Evolutionary conservation across 2,113 vertebrate species (phyloP).

Genomic region (Osmerus eperlanus): DNA sequence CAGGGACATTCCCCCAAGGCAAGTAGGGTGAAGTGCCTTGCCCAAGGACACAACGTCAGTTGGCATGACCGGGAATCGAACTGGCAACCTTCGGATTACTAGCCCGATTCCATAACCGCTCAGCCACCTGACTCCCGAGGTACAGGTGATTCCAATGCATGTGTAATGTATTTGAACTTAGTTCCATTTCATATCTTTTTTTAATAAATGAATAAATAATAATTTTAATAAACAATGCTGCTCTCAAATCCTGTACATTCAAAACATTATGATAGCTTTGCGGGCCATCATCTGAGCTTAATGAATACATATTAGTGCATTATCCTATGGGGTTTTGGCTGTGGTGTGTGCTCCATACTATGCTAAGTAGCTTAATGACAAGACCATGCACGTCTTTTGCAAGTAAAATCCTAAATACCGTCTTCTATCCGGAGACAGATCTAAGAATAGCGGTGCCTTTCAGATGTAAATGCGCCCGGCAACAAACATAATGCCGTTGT

Average conservation of each 20-base stretch:
- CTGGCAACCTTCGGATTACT: too few species aligned
- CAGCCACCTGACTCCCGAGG: too few species aligned
- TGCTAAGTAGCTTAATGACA: conserved; percentile 55
- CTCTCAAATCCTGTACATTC: neutral
- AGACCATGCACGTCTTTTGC: conserved; percentile 51
- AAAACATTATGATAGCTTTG: neutral
- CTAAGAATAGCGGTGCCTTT: conserved; percentile 68
- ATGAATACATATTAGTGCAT: conserved; percentile 20
- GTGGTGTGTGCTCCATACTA: conserved; percentile 34
- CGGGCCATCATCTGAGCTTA: neutral
- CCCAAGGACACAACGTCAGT: too few species aligned
- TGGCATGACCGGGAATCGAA: too few species aligned
- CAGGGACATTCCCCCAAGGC: too few species aligned
- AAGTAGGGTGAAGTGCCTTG: too few species aligned
- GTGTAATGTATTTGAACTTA: too few species aligned
- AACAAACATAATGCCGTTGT: conserved; percentile 50
- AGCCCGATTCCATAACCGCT: too few species aligned
- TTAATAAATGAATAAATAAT: too few species aligned
- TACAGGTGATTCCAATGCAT: too few species aligned
- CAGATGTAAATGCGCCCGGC: conserved; percentile 65
- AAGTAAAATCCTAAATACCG: conserved; percentile 64
- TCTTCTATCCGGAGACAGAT: conserved; percentile 63
- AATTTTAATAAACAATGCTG: too few species aligned
- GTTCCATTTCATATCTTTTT: too few species aligned
- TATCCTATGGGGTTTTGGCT: conserved; percentile 44